These are phyloP conservation scores for Euura lappo DNA, from an alignment of 1,140 invertebrate genomes.

Conservation along the genomic window DNA sequence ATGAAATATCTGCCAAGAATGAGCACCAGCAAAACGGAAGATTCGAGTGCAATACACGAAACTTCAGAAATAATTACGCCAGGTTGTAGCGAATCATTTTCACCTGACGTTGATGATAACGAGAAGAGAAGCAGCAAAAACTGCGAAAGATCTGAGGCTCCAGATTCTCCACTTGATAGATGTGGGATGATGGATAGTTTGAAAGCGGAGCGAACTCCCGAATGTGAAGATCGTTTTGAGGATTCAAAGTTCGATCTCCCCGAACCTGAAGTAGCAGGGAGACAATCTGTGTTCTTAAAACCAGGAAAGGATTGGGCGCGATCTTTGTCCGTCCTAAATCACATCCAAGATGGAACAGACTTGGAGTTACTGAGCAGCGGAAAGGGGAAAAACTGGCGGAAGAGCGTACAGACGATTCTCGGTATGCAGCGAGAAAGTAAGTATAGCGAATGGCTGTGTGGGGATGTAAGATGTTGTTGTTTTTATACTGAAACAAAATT, in stretches of 20 bases:
- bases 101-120: not conserved
- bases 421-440: conserved; percentile 51
- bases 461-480: not conserved
- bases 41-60: conserved; percentile 25
- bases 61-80: not conserved
- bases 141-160: conserved; percentile 18
- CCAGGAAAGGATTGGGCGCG: conserved; percentile 54
- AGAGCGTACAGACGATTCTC: conserved; percentile 43
- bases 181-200: not conserved
- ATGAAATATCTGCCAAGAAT: conserved; percentile 37
- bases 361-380: conserved; percentile 38
- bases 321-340: conserved; percentile 53
- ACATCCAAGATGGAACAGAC: conserved; percentile 37
- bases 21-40: conserved; percentile 29
- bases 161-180: not conserved
- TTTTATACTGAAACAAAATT: conserved; percentile 10
- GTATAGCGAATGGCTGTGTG: conserved; percentile 7
- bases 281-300: conserved; percentile 43
- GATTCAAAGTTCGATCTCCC: not conserved
- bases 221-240: not conserved
- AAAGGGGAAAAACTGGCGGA: conserved; percentile 50
- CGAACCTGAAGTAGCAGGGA: not conserved
- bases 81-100: not conserved
- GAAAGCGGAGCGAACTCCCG: conserved; percentile 8
- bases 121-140: not conserved